Conservation (phyloP, 2,113 vertebrate species). For the Tetrax tetrax region DNA sequence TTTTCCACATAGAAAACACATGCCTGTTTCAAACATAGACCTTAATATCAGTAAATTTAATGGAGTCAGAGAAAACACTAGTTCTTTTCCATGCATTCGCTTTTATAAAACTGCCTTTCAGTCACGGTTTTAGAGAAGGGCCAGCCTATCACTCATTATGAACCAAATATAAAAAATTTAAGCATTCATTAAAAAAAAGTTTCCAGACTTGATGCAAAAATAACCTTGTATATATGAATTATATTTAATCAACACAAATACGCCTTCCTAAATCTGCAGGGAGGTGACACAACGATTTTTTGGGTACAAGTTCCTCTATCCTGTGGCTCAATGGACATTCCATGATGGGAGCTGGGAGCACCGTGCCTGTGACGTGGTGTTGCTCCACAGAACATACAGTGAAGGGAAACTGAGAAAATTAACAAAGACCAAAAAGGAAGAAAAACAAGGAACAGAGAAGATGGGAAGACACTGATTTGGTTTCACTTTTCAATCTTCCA, state of each 20-base stretch:
- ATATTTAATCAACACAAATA: not conserved
- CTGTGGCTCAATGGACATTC: not conserved
- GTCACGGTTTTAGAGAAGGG: not conserved
- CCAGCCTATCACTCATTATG: not conserved
- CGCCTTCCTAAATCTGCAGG: not conserved
- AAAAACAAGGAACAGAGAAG: not conserved
- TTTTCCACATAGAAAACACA: not conserved
- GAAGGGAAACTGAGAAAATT: not conserved
- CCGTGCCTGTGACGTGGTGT: accelerated
- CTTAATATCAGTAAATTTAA: not conserved
- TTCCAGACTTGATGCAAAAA: not conserved
- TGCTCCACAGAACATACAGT: not conserved
- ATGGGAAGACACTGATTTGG: not conserved
- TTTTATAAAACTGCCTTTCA: not conserved
- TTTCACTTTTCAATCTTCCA: not conserved
- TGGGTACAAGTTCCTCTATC: not conserved
- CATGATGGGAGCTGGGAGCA: not conserved
- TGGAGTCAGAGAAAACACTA: not conserved
- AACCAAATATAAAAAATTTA: not conserved
- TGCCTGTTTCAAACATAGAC: not conserved
- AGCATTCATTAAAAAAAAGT: not conserved
- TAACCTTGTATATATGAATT: not conserved
- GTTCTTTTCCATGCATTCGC: not conserved
- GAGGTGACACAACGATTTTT: not conserved
- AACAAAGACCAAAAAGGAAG: not conserved